These are phyloP conservation scores for Linnaemya vulpina DNA, from an alignment of 2,888 invertebrate species.

Conservation along the genomic window DNA sequence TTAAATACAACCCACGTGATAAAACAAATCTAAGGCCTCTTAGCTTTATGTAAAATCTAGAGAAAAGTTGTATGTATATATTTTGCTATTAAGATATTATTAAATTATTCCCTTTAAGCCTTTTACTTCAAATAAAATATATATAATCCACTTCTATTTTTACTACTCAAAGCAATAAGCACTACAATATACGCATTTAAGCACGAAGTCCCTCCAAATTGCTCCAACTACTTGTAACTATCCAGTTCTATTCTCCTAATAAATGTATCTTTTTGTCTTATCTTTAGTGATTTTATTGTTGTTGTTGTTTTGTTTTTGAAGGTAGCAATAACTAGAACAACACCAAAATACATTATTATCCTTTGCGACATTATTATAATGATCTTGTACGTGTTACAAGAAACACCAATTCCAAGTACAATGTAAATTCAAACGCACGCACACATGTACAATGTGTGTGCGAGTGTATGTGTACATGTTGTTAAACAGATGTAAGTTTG, in stretches of 20 bases:
- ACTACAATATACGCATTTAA: neutral
- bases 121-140: neutral
- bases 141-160: neutral
- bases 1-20: too few species aligned
- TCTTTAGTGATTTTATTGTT: slow-evolving; percentile 33
- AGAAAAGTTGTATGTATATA: too few species aligned
- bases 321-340: slow-evolving; percentile 33
- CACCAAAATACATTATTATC: slow-evolving; percentile 62
- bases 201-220: neutral
- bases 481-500: neutral
- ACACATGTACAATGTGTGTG: neutral
- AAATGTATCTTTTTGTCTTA: slow-evolving; percentile 59
- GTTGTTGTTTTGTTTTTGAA: slow-evolving; percentile 6
- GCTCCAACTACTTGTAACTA: slow-evolving; percentile 7
- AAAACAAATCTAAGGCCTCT: too few species aligned
- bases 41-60: too few species aligned
- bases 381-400: slow-evolving; percentile 67
- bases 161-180: neutral
- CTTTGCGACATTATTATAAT: slow-evolving; percentile 69
- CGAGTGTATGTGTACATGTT: neutral
- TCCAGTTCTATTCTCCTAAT: slow-evolving; percentile 24
- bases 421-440: neutral
- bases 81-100: too few species aligned
- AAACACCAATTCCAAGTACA: slow-evolving; percentile 50
- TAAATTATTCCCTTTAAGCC: neutral